Conservation (phyloP, 1,140 invertebrate species). For the Heterodera schachtii region DNA sequence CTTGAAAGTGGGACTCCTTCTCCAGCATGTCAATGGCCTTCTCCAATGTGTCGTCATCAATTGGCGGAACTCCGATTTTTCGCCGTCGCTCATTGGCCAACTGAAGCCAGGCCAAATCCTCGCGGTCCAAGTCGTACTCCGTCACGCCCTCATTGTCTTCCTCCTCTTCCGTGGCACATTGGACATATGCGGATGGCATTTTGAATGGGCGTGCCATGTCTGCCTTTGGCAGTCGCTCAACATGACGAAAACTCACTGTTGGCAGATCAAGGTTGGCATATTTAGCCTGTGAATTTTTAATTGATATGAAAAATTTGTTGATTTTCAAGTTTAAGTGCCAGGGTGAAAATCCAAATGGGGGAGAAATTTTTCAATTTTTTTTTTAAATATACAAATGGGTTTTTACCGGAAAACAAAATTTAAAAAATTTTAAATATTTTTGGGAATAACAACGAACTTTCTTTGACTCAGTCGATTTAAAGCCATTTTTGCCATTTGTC, state of each 20-base stretch:
- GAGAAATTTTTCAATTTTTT: too few species aligned
- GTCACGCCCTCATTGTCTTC: conserved; percentile 35
- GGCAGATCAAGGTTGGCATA: neutral
- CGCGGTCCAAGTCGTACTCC: conserved; percentile 47
- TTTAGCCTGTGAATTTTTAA: neutral
- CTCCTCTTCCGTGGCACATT: conserved; percentile 33
- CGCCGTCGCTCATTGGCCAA: conserved; percentile 33
- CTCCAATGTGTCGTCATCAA: conserved; percentile 44
- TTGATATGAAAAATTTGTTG: neutral
- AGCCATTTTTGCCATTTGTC: conserved; percentile 1
- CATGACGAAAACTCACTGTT: neutral
- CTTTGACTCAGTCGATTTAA: neutral
- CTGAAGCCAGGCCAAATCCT: conserved; percentile 46
- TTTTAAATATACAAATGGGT: too few species aligned
- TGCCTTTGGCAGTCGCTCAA: neutral
- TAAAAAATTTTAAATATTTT: neutral
- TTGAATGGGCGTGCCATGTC: neutral
- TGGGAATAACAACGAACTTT: neutral
- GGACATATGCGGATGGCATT: conserved; percentile 45
- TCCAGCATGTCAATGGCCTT: conserved; percentile 45
- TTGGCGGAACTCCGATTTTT: conserved; percentile 11
- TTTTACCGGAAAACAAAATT: neutral
- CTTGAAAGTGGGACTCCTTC: conserved; percentile 52
- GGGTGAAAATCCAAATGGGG: too few species aligned
- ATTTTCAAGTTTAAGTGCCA: too few species aligned